Conservation (phyloP, 2,113 vertebrate genomes). For the Leptodactylus fuscus region DNA sequence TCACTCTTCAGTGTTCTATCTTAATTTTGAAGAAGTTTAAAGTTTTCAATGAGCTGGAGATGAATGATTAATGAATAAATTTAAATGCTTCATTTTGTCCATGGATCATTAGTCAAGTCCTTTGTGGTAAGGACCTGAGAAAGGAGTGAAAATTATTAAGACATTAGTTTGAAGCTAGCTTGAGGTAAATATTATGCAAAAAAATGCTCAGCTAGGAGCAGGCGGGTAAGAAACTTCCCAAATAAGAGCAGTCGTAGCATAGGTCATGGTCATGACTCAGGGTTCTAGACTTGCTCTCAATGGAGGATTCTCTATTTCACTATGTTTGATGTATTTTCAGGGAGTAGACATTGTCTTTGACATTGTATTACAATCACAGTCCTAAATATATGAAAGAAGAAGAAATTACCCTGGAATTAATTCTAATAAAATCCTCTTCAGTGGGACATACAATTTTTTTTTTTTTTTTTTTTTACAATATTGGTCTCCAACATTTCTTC, state of each 20-base stretch:
- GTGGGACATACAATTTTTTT: background rate
- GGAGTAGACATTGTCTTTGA: too few relatives aligned
- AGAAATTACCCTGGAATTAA: background rate
- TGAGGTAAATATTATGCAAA: conserved; percentile 99
- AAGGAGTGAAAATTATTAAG: conserved; percentile 99
- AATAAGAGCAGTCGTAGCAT: conserved; percentile 46
- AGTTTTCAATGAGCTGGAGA: conserved; percentile 99
- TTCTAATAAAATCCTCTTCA: too few relatives aligned
- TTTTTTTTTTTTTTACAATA: background rate
- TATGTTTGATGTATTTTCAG: background rate
- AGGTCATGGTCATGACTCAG: background rate
- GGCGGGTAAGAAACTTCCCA: conserved; percentile 69
- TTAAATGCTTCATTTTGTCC: conserved; percentile 99
- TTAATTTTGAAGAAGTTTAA: conserved; percentile 99
- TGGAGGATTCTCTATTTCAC: background rate
- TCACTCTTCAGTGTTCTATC: conserved; percentile 99
- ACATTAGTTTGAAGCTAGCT: conserved; percentile 99
- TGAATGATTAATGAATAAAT: conserved; percentile 99
- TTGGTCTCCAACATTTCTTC: background rate
- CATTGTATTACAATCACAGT: background rate
- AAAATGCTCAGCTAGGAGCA: conserved; percentile 76
- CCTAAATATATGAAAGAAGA: background rate
- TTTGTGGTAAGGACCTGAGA: conserved; percentile 99
- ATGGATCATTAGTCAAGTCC: conserved; percentile 99
- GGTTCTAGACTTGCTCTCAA: background rate